These are phyloP conservation scores for Cryptoprocta ferox DNA, from an alignment of 2,797 vertebrate genomes.

Conservation along the genomic window DNA sequence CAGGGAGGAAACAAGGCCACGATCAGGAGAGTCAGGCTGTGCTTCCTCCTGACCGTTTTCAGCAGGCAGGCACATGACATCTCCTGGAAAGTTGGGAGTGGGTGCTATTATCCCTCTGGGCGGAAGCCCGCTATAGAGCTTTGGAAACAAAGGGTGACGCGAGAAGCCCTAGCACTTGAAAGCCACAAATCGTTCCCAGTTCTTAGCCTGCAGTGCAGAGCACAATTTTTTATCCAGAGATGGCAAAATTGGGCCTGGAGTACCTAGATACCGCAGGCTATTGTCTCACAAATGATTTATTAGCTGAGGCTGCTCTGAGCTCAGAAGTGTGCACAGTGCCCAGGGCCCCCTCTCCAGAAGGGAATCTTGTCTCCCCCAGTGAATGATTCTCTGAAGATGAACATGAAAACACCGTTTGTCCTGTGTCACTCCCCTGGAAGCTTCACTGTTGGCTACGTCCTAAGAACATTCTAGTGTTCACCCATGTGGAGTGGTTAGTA, in stretches of 20 bases:
- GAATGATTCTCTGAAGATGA: background rate
- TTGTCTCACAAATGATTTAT: slow-evolving; percentile 62
- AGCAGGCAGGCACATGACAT: background rate
- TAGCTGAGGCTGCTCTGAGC: slow-evolving; percentile 41
- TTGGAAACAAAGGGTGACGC: slow-evolving; percentile 23
- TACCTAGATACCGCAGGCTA: background rate
- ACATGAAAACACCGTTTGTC: background rate
- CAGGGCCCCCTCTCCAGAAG: background rate
- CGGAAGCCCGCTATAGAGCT: background rate
- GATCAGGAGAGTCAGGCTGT: no score
- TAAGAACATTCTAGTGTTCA: background rate
- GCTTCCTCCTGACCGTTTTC: background rate
- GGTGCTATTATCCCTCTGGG: background rate
- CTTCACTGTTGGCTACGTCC: background rate
- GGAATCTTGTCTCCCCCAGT: background rate
- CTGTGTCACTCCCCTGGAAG: background rate
- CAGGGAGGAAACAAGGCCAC: background rate
- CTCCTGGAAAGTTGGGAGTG: background rate
- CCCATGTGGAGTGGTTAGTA: background rate
- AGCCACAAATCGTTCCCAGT: background rate
- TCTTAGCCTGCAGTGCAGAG: background rate
- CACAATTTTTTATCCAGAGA: slow-evolving; percentile 50
- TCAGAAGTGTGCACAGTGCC: slow-evolving; percentile 43
- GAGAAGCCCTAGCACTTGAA: background rate
- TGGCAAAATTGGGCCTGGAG: slow-evolving; percentile 59